These are phyloP conservation scores for Microctenopoma steveboyesi DNA, from an alignment of 2,797 vertebrate species.

Conservation along the genomic window DNA sequence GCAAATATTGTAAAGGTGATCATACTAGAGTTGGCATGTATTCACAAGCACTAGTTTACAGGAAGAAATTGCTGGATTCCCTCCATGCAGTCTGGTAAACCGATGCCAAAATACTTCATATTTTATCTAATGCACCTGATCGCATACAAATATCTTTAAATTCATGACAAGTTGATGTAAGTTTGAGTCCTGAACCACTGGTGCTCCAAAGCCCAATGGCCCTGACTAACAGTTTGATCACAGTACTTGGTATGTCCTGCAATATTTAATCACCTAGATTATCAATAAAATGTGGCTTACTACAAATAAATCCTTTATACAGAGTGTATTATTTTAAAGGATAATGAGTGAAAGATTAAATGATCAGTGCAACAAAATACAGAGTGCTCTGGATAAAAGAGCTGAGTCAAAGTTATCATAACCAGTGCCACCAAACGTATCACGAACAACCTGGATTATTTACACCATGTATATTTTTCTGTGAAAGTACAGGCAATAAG, in stretches of 20 bases:
- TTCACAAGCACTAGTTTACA: constrained; percentile 66
- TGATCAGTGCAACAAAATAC: constrained; percentile 35
- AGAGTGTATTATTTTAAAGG: constrained; percentile 7
- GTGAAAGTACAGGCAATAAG: constrained; percentile 7
- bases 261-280: constrained; percentile 15
- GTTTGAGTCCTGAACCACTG: constrained; percentile 39
- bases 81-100: constrained; percentile 48
- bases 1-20: constrained; percentile 58
- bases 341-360: constrained; percentile 21
- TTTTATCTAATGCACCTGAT: constrained; percentile 18
- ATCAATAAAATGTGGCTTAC: constrained; percentile 20
- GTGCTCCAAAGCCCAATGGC: constrained; percentile 16
- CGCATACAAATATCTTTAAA: constrained; percentile 44
- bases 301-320: constrained; percentile 12
- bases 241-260: constrained; percentile 37
- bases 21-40: constrained; percentile 58
- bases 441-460: constrained; percentile 21
- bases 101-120: constrained; percentile 35
- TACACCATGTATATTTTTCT: constrained; percentile 4
- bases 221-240: constrained; percentile 30
- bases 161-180: constrained; percentile 27
- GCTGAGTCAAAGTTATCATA: constrained; percentile 24
- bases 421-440: constrained; percentile 8
- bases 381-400: constrained; percentile 16
- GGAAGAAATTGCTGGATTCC: constrained; percentile 49